Base-by-base conservation (phyloP, 1,140 invertebrate species). In the Hyphantria cunea region DNA sequence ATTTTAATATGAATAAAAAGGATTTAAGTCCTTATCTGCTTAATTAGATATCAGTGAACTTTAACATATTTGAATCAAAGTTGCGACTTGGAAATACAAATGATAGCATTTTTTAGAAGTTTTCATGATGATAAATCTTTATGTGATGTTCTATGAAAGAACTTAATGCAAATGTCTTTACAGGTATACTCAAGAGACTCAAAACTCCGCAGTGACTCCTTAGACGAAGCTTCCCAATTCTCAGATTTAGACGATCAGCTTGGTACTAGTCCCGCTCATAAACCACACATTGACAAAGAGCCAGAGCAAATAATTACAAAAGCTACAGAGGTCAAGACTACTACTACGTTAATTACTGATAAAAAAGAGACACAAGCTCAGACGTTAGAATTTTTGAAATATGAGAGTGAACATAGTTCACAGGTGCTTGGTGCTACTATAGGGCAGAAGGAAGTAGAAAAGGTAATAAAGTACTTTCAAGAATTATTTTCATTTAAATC, bases 201-300 rank as follows among this genome's bases (percentile, higher is more conserved):
- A 11, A 89, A 90, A 65, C 89, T 89, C 45, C 75, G 90, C 72
- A 92, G 91, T 72, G 91, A 92, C 66, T 92, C 91, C 6, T 70
- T 92, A 63, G 91, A 92, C 51, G 91, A 92, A 82, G 74, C 89
- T 0, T 92, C 91, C n/a, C 91, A 92, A 55, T 92, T 92, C 78
- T 92, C 91, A 10, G 91, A 92, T 55, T 80, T 92, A 72, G 91
- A 91, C 65, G 91, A 92, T 61, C 91, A 92, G 74, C 83, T 90
- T 17, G 90, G 87, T 11, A 74, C 80, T 51, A 90, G 88, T 67
- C 88, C 88, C 47, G 81, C 84, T 3, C 86, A 86, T 37, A 81
- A 67, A 56, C 77, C 80, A 25, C 13, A 60, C 1, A 33, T 63
- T n/a, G 80, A 85, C 15, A 83, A 74, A 70, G 71, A 78, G 17